Conservation (phyloP, 2,113 vertebrate species). For the Heterocephalus glaber region DNA sequence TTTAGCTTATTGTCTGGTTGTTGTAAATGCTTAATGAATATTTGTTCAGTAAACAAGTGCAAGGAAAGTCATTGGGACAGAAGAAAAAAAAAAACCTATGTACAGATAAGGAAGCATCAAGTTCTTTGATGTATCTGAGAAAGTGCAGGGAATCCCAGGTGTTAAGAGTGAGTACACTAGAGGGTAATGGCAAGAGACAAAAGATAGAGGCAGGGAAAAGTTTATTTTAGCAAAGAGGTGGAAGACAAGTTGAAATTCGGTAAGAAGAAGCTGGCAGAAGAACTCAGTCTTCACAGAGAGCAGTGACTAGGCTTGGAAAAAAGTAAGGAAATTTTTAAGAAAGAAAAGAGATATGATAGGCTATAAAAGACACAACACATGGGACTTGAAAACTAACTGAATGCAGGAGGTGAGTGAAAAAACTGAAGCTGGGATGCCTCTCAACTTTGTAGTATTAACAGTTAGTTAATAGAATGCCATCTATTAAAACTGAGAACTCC, state of each 20-base stretch:
- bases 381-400: neutral
- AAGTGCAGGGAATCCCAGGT: neutral
- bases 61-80: neutral
- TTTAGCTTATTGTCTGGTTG: neutral
- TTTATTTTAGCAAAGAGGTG: neutral
- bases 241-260: neutral
- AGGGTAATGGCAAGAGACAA: neutral
- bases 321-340: neutral
- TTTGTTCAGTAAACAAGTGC: neutral
- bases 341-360: neutral
- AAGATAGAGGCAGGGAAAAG: neutral
- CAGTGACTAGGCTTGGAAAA: neutral
- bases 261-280: neutral
- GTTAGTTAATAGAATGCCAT: neutral
- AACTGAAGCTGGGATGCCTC: neutral
- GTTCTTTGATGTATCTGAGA: neutral
- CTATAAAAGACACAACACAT: neutral
- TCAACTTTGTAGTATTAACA: neutral
- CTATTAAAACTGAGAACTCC: neutral
- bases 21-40: neutral
- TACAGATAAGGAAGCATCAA: neutral
- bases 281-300: neutral
- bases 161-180: neutral
- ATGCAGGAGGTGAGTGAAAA: neutral
- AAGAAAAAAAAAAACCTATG: neutral